Conservation (phyloP, 2,888 invertebrate species). For the Cyclophora albipunctata region DNA sequence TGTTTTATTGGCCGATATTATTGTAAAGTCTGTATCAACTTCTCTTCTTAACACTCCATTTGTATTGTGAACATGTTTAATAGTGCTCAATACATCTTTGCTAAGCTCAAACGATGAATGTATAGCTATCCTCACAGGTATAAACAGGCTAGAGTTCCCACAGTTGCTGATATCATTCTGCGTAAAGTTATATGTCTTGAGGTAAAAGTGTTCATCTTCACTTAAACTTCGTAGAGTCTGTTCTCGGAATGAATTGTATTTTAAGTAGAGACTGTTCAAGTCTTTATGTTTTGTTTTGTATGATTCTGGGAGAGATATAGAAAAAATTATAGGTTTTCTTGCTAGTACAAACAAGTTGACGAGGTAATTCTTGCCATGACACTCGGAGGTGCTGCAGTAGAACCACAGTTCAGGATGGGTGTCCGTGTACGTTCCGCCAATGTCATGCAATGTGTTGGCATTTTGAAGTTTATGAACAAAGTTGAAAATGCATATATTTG, state of each 20-base stretch:
- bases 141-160: slow-evolving; percentile 28
- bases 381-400: slow-evolving; percentile 39
- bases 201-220: slow-evolving; percentile 36
- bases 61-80: background rate
- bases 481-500: slow-evolving; percentile 41
- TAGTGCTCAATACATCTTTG: slow-evolving; percentile 16
- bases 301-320: slow-evolving; percentile 36
- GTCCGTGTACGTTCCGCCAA: slow-evolving; percentile 50
- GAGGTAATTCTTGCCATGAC: slow-evolving; percentile 39
- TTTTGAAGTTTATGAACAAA: slow-evolving; percentile 30
- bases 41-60: slow-evolving; percentile 30
- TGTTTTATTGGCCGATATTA: slow-evolving; percentile 37
- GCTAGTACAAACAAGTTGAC: slow-evolving; percentile 53
- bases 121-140: slow-evolving; percentile 40
- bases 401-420: slow-evolving; percentile 53
- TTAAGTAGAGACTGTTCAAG: too few species aligned
- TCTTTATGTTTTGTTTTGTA: slow-evolving; percentile 7
- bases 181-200: slow-evolving; percentile 45
- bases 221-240: slow-evolving; percentile 29
- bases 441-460: slow-evolving; percentile 34
- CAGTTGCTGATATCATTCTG: slow-evolving; percentile 23
- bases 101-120: slow-evolving; percentile 34
- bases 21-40: slow-evolving; percentile 35
- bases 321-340: slow-evolving; percentile 36
- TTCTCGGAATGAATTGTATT: slow-evolving; percentile 1